Base-by-base conservation (phyloP, 2,113 vertebrate genomes). In the Rhegmatorhina hoffmannsi region DNA sequence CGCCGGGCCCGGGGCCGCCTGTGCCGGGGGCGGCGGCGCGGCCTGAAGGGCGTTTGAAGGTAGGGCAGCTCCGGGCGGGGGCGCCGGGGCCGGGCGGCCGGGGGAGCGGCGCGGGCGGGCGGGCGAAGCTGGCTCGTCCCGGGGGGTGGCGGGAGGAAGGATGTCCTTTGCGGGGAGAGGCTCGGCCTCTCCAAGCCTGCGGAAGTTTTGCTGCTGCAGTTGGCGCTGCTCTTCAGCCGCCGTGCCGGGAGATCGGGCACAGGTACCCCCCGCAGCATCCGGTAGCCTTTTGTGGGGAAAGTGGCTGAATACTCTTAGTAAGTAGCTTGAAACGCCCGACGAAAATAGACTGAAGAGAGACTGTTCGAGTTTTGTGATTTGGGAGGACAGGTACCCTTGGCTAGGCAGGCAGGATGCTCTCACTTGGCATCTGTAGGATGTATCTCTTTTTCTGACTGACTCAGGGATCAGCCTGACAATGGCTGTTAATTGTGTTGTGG, bases 311-410 rank as follows among this genome's bases (percentile, higher is more conserved):
- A 2, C 19, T 68, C 11, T 9, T 31, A 11, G 1, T 11, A 6
- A 83, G 79, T n/a, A 8, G 38, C 58, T 36, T 17, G 58, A 44
- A 63, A 18, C 36, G 5, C 7, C 8, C 21, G 25, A 0, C 36
- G 56, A 52, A 44, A 58, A 15, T 2, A 25, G 47, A 43, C 28
- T 11, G 74, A 20, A 5, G 49, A 53, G 75, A 14, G 31, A 23
- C 26, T 17, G 52, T 26, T 21, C 5, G 50, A 13, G 26, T 52
- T 33, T 1, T 0, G 28, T n/a, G 5, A 0, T 75, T 33, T 8
- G 62, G 60, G 4, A 31, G 34, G 46, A 0, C 47, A 9, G 43
- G 43, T 58, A 26, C 21, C 21, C 60, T 24, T 14, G 40, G n/a
- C 46, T 16, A 6, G 46, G 62, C 43, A 25, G 70, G 33, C 46